phyloP scores from a whole-genome alignment of 2,797 vertebrate genomes.

The Astyanax mexicanus region DNA sequence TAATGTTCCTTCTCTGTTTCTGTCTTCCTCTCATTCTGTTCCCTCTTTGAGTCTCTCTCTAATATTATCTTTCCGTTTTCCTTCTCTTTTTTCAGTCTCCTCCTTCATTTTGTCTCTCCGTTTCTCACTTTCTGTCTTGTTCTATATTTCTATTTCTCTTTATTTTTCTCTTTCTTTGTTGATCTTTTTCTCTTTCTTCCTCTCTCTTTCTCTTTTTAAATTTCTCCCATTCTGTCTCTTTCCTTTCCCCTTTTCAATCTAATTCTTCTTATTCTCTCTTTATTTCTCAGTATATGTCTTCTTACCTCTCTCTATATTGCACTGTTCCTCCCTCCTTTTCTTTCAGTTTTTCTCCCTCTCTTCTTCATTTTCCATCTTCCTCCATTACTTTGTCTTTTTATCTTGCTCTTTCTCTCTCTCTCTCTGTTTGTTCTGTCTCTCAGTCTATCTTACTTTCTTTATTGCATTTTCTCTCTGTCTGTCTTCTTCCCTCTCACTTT shows the following conservation, averaged over 20 bases:
- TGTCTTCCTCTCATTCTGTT: background rate
- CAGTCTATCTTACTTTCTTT: too few species aligned
- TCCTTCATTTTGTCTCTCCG: too few species aligned
- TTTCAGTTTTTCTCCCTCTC: too few species aligned
- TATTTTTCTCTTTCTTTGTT: background rate
- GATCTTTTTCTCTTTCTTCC: background rate
- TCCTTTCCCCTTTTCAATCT: background rate
- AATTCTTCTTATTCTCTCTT: background rate
- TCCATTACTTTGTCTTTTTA: background rate
- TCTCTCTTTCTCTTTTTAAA: background rate
- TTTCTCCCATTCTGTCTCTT: background rate
- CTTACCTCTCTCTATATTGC: background rate
- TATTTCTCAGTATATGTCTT: background rate
- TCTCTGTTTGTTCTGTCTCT: slow-evolving; percentile 63
- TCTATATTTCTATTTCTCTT: too few species aligned
- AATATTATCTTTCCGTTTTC: too few species aligned
- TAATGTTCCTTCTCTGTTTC: background rate
- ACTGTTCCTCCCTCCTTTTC: slow-evolving; percentile 9
- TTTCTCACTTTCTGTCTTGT: too few species aligned
- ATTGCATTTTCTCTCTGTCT: background rate
- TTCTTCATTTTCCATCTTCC: background rate
- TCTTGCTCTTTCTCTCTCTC: slow-evolving; percentile 47
- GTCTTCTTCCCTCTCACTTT: background rate
- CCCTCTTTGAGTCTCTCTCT: background rate
- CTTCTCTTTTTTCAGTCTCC: too few species aligned